Conservation (phyloP, 2,888 invertebrate species). For the Liopterus haemorrhoidalis region DNA sequence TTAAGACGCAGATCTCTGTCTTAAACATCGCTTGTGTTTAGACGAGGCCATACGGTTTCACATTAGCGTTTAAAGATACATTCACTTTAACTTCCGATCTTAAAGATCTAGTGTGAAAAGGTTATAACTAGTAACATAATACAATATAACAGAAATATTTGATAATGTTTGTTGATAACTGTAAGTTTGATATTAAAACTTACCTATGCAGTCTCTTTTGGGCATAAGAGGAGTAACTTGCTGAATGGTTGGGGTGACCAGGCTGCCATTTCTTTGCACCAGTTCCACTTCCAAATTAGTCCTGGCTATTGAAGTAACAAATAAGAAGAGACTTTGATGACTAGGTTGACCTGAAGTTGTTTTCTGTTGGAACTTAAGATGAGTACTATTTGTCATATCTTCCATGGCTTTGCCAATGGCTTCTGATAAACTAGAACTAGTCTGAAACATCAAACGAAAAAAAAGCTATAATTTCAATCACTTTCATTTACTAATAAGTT, state of each 20-base stretch:
- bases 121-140: no score
- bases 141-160: no score
- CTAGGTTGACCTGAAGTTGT: conserved; percentile 55
- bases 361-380: conserved; percentile 71
- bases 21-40: no score
- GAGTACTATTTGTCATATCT: conserved; percentile 85
- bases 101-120: no score
- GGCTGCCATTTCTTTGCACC: conserved; percentile 79
- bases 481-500: no score
- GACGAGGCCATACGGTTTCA: no score
- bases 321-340: conserved; percentile 74
- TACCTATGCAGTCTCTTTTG: conserved; percentile 74
- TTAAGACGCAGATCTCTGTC: no score
- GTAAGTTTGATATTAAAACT: no score
- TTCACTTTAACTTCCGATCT: no score
- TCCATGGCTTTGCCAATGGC: conserved; percentile 92
- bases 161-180: no score
- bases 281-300: conserved; percentile 91
- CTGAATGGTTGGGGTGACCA: conserved; percentile 45
- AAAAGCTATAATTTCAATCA: conserved; percentile 22
- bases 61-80: no score
- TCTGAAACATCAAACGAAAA: conserved; percentile 44
- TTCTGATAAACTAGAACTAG: conserved; percentile 68
- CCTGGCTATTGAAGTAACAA: conserved; percentile 82
- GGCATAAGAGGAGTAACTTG: conserved; percentile 60